phyloP scores from a whole-genome alignment of 2,888 invertebrate species.

The Megalurothrips usitatus region DNA sequence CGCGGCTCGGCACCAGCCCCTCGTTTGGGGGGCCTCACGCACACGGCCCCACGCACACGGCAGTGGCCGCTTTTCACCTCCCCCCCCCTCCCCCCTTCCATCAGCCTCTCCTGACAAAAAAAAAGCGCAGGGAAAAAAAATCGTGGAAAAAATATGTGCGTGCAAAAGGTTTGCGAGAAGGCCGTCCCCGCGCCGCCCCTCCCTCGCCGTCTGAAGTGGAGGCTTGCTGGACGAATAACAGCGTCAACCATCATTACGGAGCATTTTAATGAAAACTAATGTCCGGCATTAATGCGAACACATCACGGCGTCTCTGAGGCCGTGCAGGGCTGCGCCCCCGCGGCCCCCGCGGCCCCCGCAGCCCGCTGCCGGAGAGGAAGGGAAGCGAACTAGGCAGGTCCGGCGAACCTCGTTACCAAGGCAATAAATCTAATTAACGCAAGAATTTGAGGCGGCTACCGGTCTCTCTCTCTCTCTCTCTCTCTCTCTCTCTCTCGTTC shows the following conservation, averaged over 20 bases:
- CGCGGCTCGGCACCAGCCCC: too few species aligned
- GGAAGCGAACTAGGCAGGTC: conserved; percentile 2
- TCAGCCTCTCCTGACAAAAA: background rate
- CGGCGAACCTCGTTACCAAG: background rate
- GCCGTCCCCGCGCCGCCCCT: too few species aligned
- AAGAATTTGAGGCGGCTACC: conserved; percentile 16
- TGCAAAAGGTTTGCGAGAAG: background rate
- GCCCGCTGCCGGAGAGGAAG: background rate
- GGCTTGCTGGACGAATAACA: background rate
- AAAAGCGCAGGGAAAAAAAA: background rate
- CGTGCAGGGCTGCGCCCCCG: background rate
- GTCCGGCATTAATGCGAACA: conserved; percentile 16
- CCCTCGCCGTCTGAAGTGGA: background rate
- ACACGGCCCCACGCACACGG: too few species aligned
- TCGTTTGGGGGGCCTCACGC: too few species aligned
- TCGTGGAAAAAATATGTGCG: background rate
- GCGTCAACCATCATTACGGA: background rate
- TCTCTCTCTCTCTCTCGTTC: background rate
- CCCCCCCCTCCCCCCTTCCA: background rate
- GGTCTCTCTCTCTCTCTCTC: background rate
- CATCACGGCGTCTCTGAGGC: background rate
- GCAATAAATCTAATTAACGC: conserved; percentile 26
- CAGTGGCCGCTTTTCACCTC: background rate
- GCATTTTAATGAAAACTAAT: conserved; percentile 21
- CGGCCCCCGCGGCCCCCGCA: background rate